These are phyloP conservation scores for Petrocephalus schoutedeni DNA, from an alignment of 2,797 vertebrate species.

Conservation along the genomic window DNA sequence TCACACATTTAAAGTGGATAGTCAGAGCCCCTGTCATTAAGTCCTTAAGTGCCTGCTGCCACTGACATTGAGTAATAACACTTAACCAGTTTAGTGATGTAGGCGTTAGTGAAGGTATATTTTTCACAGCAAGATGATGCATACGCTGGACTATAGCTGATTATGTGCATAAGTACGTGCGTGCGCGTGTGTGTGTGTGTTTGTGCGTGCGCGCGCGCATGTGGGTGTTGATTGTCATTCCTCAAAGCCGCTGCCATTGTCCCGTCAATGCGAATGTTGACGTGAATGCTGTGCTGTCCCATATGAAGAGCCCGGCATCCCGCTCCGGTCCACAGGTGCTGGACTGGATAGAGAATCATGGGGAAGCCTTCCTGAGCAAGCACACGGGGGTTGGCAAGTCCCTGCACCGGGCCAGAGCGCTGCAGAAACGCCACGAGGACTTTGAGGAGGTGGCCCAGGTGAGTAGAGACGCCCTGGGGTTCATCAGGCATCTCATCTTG, in stretches of 20 bases:
- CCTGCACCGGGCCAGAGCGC: constrained; percentile 84
- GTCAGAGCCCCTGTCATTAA: neutral
- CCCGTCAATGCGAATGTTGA: neutral
- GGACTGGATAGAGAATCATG: constrained; percentile 97
- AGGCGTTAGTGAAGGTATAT: neutral
- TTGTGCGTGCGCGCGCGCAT: neutral
- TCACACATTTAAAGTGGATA: neutral
- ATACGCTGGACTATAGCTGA: neutral
- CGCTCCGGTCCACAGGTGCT: constrained; percentile 65
- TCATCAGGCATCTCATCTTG: neutral
- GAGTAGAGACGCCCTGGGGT: constrained; percentile 14
- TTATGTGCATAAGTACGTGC: neutral
- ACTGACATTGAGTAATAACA: neutral
- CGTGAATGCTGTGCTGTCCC: neutral
- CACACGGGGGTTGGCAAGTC: constrained; percentile 95
- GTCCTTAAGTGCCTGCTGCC: neutral
- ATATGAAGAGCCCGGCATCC: neutral
- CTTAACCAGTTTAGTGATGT: neutral
- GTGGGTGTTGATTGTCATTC: neutral
- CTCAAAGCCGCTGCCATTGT: neutral
- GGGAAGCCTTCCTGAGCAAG: constrained; percentile 94
- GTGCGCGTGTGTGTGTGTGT: neutral
- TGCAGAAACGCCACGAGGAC: constrained; percentile 94
- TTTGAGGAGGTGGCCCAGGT: constrained; percentile 98
- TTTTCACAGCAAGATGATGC: neutral